These are phyloP conservation scores for Equus quagga DNA, from an alignment of 2,113 vertebrate species.

Conservation along the genomic window DNA sequence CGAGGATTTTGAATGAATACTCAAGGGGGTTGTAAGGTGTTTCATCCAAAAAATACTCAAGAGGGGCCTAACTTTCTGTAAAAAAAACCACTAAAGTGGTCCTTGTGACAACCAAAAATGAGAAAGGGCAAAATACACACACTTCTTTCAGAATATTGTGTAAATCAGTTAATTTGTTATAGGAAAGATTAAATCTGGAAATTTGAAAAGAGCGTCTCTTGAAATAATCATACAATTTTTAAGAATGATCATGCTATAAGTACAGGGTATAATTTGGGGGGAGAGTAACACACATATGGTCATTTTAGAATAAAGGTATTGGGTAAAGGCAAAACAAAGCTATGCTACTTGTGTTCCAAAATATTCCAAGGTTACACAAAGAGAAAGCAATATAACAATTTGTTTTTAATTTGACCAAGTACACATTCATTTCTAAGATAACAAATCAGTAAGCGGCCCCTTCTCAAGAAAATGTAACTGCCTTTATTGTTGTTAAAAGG, in stretches of 20 bases:
- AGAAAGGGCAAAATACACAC: conserved; percentile 64
- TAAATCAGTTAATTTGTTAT: conserved; percentile 77
- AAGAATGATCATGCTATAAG: background rate
- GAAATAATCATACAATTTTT: background rate
- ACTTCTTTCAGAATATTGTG: conserved; percentile 78
- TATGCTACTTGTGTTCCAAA: background rate
- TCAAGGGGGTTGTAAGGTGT: conserved; percentile 71
- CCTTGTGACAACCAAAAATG: conserved; percentile 79
- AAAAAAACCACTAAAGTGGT: conserved; percentile 73
- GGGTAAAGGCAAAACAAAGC: background rate
- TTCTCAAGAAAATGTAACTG: background rate
- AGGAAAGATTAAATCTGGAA: conserved; percentile 57
- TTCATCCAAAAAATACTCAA: conserved; percentile 82
- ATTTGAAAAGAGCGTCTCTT: background rate
- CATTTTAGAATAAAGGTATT: background rate
- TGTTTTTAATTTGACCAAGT: background rate
- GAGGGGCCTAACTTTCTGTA: conserved; percentile 79
- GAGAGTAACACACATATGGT: background rate
- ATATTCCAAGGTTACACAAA: background rate
- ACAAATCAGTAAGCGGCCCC: background rate
- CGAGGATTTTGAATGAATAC: conserved; percentile 79
- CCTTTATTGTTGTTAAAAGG: background rate
- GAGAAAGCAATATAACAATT: background rate
- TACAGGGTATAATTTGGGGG: background rate
- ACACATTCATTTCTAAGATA: background rate